Base-by-base conservation (phyloP, 2,888 invertebrate species). In the Pachliopta kotzebuea region DNA sequence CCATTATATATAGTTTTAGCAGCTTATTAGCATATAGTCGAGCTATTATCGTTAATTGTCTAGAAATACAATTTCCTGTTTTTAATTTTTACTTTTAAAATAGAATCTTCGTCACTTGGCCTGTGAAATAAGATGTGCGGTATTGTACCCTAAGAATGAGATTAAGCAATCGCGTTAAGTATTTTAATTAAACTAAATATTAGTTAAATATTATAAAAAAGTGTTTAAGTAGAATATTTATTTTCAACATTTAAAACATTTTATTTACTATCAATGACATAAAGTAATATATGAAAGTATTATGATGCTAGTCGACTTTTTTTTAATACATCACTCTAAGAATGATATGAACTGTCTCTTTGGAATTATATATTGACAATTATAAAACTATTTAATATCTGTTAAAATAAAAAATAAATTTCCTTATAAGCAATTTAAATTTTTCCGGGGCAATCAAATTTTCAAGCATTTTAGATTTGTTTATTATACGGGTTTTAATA, bases 301-400 rank as follows among this genome's bases (percentile, higher is more conserved):
- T 89, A 89, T 80, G 89, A 89, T 88, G 83, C 90, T 90, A 90
- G 90, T 90, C 90, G 81, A 77, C 76, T 26, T 37, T 37, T 77
- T 76, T 81, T 81, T 77, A 71, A 70, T 62, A 60, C 62, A 74
- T 65, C 72, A 70, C 67, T 71, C 70, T 66, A 49, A 20, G 18
- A 49, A 49, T 49, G 18, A n/a, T 49, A 49, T 49, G 49, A n/a
- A 9, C n/a, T 49, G n/a, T n/a, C 20, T 20, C 14, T 49, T 20
- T 20, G 6, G 8, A 20, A 49, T 9, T 49, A 49, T 49, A 49
- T 49, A 3, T n/a, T n/a, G 8, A 49, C 20, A 49, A 2, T 20
- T 49, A 3, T 49, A 49, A 37, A 14, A 37, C 37, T 11, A 37
- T 37, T 37, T 37, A 4, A 37, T 37, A 14, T 37, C 37, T 37